These are phyloP conservation scores for Epizoanthus scotinus DNA, from an alignment of 92 coral and sea anemone genomes.

Conservation along the genomic window DNA sequence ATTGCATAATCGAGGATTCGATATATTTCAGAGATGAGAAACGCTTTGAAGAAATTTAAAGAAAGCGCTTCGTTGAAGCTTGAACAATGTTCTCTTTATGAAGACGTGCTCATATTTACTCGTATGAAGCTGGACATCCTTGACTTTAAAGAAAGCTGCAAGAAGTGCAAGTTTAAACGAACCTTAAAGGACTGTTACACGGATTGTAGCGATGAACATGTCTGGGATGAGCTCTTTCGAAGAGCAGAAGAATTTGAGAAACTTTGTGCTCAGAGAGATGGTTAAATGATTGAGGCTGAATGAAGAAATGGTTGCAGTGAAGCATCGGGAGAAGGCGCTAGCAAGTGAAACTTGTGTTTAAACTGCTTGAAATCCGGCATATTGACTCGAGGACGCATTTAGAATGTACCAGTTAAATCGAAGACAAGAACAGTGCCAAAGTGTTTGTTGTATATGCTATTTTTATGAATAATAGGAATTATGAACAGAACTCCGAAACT, in stretches of 20 bases:
- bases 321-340: no score
- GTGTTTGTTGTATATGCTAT: no score
- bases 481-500: no score
- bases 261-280: conserved; percentile 3
- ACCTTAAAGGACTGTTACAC: not conserved
- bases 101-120: conserved; percentile 27
- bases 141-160: conserved; percentile 17
- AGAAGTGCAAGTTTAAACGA: not conserved
- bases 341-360: no score
- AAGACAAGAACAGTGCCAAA: no score
- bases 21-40: not conserved
- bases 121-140: conserved; percentile 18
- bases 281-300: not conserved
- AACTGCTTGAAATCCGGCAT: no score
- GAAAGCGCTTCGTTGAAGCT: not conserved
- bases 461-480: no score
- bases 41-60: conserved; percentile 24
- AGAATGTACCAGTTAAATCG: no score
- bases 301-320: no score
- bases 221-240: conserved; percentile 38
- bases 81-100: conserved; percentile 2
- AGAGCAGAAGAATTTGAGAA: conserved; percentile 12
- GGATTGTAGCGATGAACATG: not conserved
- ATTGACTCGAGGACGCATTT: no score
- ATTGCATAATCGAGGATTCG: not conserved